Percentiles rank a stretch among this genome's conserved stretches.
phyloP scores from a whole-genome alignment of 2,113 vertebrate genomes.

The Macheiramphus alcinus region DNA sequence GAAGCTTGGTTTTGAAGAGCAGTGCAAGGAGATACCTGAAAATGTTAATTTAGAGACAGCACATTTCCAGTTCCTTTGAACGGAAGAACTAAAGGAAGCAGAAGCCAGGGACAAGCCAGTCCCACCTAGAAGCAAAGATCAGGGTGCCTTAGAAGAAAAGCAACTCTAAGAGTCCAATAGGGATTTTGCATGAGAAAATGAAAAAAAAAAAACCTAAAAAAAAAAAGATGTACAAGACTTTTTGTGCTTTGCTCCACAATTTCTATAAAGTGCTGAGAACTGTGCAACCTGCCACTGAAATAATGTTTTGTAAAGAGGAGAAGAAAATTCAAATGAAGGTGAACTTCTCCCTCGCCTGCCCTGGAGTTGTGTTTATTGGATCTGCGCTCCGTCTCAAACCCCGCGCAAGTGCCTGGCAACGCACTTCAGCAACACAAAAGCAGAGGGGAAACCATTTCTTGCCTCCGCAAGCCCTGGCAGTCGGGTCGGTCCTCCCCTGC shows the following conservation, averaged over 20 bases:
- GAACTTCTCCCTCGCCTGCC: not conserved
- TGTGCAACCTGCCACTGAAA: not conserved
- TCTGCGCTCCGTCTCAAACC: accelerated
- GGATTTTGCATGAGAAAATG: not conserved
- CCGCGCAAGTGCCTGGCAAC: accelerated
- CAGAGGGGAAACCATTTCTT: not conserved
- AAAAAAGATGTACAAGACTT: too few species aligned
- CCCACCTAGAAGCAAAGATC: not conserved
- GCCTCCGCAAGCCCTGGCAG: too few species aligned
- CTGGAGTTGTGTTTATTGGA: not conserved
- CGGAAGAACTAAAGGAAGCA: not conserved
- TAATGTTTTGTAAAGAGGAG: not conserved
- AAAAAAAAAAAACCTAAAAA: not conserved
- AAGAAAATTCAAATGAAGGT: not conserved
- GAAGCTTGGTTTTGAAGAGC: not conserved
- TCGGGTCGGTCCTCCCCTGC: not conserved
- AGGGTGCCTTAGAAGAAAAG: not conserved
- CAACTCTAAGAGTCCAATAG: too few species aligned
- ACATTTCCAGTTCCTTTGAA: not conserved
- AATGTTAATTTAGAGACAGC: not conserved
- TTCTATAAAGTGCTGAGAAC: not conserved
- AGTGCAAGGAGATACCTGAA: not conserved
- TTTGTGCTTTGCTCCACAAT: not conserved
- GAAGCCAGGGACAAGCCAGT: not conserved
- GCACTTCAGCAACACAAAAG: accelerated